phyloP scores from a whole-genome alignment of 1,140 invertebrate species.

The Drosophila kohkoa region DNA sequence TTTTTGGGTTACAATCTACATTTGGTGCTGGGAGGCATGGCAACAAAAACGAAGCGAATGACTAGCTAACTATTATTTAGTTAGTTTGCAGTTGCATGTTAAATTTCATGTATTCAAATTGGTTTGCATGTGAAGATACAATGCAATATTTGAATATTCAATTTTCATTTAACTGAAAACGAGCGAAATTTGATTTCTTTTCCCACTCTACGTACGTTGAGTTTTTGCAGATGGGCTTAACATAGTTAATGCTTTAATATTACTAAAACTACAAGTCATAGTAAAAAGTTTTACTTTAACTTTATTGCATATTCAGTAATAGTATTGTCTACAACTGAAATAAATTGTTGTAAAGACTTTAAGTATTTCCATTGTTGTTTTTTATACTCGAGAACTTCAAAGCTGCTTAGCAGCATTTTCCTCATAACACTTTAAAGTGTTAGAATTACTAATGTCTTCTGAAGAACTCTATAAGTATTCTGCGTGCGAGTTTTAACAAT shows the following conservation, averaged over 20 bases:
- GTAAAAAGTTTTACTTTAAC: too few relatives aligned
- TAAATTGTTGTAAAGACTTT: background rate
- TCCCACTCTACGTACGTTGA: background rate
- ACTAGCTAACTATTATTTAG: constrained; percentile 34
- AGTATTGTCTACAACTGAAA: background rate
- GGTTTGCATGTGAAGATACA: constrained; percentile 31
- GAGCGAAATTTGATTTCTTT: constrained; percentile 7
- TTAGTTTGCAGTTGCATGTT: constrained; percentile 24
- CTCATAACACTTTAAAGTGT: constrained; percentile 6
- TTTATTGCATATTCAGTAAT: too few relatives aligned
- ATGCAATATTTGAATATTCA: constrained; percentile 51
- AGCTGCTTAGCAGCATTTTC: background rate
- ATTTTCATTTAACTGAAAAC: constrained; percentile 35
- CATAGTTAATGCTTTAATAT: background rate
- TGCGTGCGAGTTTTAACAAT: constrained; percentile 1
- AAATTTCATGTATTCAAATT: constrained; percentile 43
- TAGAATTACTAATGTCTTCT: constrained; percentile 6
- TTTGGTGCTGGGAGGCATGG: constrained; percentile 5
- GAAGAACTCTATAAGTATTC: background rate
- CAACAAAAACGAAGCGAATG: background rate
- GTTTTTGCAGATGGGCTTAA: background rate
- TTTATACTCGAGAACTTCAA: background rate
- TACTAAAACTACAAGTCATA: background rate
- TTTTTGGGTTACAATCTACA: constrained; percentile 4
- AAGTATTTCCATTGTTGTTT: background rate